Evolutionary conservation across 2,797 vertebrate genomes (phyloP).

Genomic region (Rhodeus uyekii): DNA sequence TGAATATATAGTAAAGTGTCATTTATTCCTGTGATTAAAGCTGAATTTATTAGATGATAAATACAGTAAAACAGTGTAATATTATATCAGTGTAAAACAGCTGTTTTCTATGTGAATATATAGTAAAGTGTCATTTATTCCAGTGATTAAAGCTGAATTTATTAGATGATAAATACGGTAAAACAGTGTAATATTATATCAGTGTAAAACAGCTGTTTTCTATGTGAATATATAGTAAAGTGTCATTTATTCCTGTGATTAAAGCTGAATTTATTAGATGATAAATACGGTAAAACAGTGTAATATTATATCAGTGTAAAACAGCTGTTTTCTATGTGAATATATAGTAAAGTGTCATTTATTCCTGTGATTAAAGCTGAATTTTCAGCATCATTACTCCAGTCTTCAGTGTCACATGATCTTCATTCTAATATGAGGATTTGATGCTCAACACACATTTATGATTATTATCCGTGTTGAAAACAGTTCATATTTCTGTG

Average conservation of each 20-base stretch:
- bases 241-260: neutral
- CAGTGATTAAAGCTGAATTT: neutral
- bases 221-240: neutral
- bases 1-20: neutral
- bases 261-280: neutral
- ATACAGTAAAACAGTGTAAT: no score
- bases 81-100: no score
- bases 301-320: no score
- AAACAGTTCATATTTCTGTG: no score
- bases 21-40: no score
- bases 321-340: neutral
- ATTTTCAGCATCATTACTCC: neutral
- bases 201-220: neutral
- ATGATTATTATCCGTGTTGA: no score
- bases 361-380: no score
- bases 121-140: neutral
- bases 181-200: no score
- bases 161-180: neutral
- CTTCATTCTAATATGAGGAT: neutral
- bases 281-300: neutral
- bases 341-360: neutral
- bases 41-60: neutral
- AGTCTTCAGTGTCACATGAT: neutral
- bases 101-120: neutral
- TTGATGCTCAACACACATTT: no score